Conservation (phyloP, 2,797 vertebrate species). For the Sarcoramphus papa region DNA sequence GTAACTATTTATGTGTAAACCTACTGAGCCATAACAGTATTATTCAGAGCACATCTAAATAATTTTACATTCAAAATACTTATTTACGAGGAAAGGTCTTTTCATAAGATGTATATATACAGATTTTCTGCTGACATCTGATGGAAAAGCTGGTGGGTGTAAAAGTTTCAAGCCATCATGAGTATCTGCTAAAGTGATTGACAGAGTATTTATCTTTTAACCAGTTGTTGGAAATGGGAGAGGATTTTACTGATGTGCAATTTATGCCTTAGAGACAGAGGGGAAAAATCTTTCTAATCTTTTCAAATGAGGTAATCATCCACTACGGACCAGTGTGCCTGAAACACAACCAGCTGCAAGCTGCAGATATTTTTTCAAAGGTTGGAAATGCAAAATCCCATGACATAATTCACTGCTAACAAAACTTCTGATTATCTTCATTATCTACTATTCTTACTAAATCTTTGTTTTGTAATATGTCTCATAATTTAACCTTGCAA, state of each 20-base stretch:
- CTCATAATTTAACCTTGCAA: not conserved
- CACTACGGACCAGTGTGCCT: not conserved
- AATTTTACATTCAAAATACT: not conserved
- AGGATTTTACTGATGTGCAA: constrained; percentile 4
- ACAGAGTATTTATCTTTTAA: constrained; percentile 7
- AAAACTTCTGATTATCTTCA: constrained; percentile 1
- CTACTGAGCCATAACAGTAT: not conserved
- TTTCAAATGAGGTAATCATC: not conserved
- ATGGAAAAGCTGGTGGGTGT: not conserved
- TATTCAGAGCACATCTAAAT: not conserved
- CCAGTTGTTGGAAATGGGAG: not conserved
- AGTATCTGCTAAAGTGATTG: not conserved
- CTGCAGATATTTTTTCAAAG: not conserved
- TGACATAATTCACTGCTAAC: not conserved
- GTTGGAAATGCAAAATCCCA: not conserved
- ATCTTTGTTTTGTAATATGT: not conserved
- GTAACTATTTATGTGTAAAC: not conserved
- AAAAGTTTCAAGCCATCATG: not conserved
- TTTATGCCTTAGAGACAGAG: not conserved
- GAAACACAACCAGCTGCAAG: not conserved
- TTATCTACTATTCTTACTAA: not conserved
- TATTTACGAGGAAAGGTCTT: not conserved
- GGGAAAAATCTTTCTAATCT: not conserved
- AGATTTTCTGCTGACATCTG: not conserved
- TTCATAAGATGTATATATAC: not conserved